A percentile compares a stretch with the other conserved stretches of the same genome.
Evolutionary conservation across 2,113 vertebrate genomes (phyloP).

Genomic region (Laterallus jamaicensis): DNA sequence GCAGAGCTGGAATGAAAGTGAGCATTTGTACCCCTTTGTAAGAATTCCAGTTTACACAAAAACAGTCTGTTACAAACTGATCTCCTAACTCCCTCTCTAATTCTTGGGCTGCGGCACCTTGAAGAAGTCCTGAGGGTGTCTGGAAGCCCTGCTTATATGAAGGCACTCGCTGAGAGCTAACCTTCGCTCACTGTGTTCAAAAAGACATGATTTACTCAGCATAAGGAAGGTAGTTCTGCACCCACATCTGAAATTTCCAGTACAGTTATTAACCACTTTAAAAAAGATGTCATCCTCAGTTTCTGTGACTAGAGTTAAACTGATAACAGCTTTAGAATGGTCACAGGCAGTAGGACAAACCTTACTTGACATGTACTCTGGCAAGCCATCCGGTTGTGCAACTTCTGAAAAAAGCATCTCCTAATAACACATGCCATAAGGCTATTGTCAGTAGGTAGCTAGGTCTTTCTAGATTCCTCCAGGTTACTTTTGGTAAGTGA

Average conservation of each 20-base stretch:
- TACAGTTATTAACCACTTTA: background rate
- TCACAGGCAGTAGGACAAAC: background rate
- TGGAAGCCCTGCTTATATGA: background rate
- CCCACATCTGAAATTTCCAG: background rate
- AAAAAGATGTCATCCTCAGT: background rate
- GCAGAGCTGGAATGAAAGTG: background rate
- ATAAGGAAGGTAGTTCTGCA: background rate
- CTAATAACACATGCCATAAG: background rate
- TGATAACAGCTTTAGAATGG: background rate
- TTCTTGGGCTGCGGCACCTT: background rate
- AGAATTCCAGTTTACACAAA: background rate
- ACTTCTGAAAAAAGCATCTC: background rate
- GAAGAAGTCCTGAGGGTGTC: background rate
- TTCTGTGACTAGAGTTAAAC: background rate
- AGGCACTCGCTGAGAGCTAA: background rate
- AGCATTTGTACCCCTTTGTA: background rate
- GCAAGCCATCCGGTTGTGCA: background rate
- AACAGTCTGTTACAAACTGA: rapidly evolving
- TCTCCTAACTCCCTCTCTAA: background rate
- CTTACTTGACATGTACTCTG: background rate
- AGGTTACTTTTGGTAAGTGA: background rate
- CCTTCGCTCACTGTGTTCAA: background rate
- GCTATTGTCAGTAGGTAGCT: background rate
- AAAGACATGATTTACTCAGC: background rate
- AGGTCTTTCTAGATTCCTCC: background rate